A percentile compares a stretch with the other conserved stretches of the same genome.
Evolutionary conservation across 2,888 invertebrate species (phyloP).

Genomic region (Microplitis deprimator): DNA sequence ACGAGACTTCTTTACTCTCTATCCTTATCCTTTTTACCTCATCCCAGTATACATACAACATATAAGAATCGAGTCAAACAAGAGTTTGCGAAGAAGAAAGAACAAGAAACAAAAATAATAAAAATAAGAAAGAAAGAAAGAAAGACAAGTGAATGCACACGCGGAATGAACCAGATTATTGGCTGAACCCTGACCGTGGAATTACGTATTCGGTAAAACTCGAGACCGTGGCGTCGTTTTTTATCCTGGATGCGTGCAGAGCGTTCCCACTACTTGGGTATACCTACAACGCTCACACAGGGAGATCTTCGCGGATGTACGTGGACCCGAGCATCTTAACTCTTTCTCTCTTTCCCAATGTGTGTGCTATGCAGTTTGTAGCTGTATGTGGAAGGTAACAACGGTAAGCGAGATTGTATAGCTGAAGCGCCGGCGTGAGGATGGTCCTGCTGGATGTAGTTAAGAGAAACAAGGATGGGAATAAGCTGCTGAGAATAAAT

Average conservation of each 20-base stretch:
- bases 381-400: neutral
- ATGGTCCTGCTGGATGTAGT: neutral
- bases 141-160: constrained; percentile 38
- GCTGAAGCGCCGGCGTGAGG: constrained; percentile 8
- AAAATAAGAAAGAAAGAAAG: constrained; percentile 7
- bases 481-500: constrained; percentile 19
- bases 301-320: constrained; percentile 30
- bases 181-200: constrained; percentile 66
- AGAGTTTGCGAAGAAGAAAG: constrained; percentile 1
- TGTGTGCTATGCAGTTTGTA: neutral
- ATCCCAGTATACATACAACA: constrained; percentile 12
- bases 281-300: constrained; percentile 23
- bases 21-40: neutral
- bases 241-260: constrained; percentile 55
- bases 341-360: neutral
- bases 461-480: constrained; percentile 19
- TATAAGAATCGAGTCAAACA: constrained; percentile 12
- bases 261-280: constrained; percentile 10
- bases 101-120: constrained; percentile 27
- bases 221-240: constrained; percentile 46
- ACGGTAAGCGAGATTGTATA: constrained; percentile 16
- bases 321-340: constrained; percentile 21
- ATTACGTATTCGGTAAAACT: constrained; percentile 66
- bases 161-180: constrained; percentile 67
- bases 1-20: neutral